Evolutionary conservation across 2,113 vertebrate species (phyloP), one percentile per base, ranked within the genome.

Genomic region (Colinus virginianus): DNA sequence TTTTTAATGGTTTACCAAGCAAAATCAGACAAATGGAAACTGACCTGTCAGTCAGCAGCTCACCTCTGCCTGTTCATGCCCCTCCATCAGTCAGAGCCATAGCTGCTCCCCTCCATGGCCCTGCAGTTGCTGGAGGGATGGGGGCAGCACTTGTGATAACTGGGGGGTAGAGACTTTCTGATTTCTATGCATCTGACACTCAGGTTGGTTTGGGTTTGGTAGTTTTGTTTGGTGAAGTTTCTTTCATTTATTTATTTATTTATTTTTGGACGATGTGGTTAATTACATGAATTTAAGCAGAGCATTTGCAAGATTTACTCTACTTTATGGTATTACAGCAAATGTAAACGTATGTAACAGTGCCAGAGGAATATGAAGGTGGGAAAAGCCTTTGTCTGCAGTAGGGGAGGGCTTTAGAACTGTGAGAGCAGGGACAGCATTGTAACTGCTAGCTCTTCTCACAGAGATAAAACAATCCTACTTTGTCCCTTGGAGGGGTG

Each of bases 251-350:
- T 22, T 22, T 49, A 11, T 22, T 7, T 23, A 6, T 13, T 49
- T 13, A 28, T 53, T 55, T 93, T 94, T 46, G 30, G 79, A 91
- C 59, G 25, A 56, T 63, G 68, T 92, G 93, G 92, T 94, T 95
- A 95, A 95, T 94, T 91, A 61, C 79, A 38, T 66, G 79, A 90
- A 78, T 90, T 90, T 53, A 78, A n/a, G 36, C 56, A 80, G 76
- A 83, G 85, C 20, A 77, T 86, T 92, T 94, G 79, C 66, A 72
- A 88, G 80, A 90, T 88, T 78, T 81, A 42, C 91, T 88, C 72
- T 88, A 21, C 61, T 88, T 71, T 86, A 49, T 88, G 77, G 69
- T 53, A 78, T 82, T 94, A 70, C 46, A 69, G 76, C 43, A 72
- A 94, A 95, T 53, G 72, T 93, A 96, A 95, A 95, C 78, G 85